Evolutionary conservation across 2,888 invertebrate genomes (phyloP).

Genomic region (Oegoconia quadripuncta): DNA sequence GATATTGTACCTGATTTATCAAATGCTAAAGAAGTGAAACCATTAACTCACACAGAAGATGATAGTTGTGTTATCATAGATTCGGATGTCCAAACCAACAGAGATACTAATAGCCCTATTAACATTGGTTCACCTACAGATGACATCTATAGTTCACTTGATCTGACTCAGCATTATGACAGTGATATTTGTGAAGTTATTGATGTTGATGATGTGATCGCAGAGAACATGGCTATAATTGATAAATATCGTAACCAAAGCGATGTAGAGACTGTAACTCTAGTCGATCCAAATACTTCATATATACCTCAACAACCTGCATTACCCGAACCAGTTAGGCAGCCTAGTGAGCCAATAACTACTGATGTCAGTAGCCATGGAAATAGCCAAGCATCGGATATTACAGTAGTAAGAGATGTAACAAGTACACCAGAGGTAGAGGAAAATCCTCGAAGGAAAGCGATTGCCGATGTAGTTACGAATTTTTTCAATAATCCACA

Average conservation of each 20-base stretch:
- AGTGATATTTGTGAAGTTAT: constrained; percentile 28
- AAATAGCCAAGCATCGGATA: too few relatives aligned
- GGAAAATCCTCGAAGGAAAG: not conserved
- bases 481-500: constrained; percentile 5
- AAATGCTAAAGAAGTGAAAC: not conserved
- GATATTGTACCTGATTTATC: constrained; percentile 8
- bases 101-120: constrained; percentile 5
- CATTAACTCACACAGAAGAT: constrained; percentile 5
- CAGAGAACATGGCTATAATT: constrained; percentile 32
- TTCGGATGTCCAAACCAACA: constrained; percentile 19
- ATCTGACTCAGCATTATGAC: constrained; percentile 14
- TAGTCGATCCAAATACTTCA: constrained; percentile 17
- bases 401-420: too few relatives aligned
- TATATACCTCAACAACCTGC: too few relatives aligned
- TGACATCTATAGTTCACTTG: constrained; percentile 18
- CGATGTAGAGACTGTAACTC: constrained; percentile 18
- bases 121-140: constrained; percentile 14
- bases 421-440: not conserved
- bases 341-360: too few relatives aligned
- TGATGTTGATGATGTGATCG: constrained; percentile 42
- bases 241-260: constrained; percentile 21
- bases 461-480: constrained; percentile 5
- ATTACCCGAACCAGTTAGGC: too few relatives aligned
- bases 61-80: constrained; percentile 10
- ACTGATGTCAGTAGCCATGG: too few relatives aligned